Evolutionary conservation across 1,140 invertebrate genomes (phyloP).

Genomic region (Venustaconcha ellipsiformis): DNA sequence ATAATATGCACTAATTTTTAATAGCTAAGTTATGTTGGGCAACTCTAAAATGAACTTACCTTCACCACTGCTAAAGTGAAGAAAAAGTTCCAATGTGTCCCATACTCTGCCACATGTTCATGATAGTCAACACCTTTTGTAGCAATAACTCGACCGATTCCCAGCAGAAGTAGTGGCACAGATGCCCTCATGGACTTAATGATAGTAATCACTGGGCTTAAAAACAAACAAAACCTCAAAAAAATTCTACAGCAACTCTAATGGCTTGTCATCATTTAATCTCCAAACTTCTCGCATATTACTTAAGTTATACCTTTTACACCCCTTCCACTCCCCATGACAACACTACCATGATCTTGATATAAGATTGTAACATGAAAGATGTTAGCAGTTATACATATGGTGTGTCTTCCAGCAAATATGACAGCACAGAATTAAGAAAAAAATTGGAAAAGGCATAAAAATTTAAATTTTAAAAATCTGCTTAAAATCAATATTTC

Average conservation of each 20-base stretch:
- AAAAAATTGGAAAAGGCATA: too few relatives aligned
- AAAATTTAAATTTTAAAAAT: too few relatives aligned
- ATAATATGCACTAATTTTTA: neutral
- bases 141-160: slow-evolving; percentile 74
- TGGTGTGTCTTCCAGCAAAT: too few relatives aligned
- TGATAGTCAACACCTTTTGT: slow-evolving; percentile 79
- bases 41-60: slow-evolving; percentile 58
- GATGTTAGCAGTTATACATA: too few relatives aligned
- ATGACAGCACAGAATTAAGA: too few relatives aligned
- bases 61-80: slow-evolving; percentile 89
- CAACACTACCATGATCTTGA: too few relatives aligned
- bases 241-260: neutral
- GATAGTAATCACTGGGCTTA: slow-evolving; percentile 13
- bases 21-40: neutral
- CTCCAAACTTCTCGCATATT: too few relatives aligned
- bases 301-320: too few relatives aligned
- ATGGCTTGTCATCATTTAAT: too few relatives aligned
- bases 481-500: too few relatives aligned
- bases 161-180: slow-evolving; percentile 73
- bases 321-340: too few relatives aligned
- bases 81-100: slow-evolving; percentile 98
- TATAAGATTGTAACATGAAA: too few relatives aligned
- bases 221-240: slow-evolving; percentile 2
- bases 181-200: slow-evolving; percentile 40
- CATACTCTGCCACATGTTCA: slow-evolving; percentile 91